Conservation (phyloP, 2,113 vertebrate species). For the Melanocharis versteri region DNA sequence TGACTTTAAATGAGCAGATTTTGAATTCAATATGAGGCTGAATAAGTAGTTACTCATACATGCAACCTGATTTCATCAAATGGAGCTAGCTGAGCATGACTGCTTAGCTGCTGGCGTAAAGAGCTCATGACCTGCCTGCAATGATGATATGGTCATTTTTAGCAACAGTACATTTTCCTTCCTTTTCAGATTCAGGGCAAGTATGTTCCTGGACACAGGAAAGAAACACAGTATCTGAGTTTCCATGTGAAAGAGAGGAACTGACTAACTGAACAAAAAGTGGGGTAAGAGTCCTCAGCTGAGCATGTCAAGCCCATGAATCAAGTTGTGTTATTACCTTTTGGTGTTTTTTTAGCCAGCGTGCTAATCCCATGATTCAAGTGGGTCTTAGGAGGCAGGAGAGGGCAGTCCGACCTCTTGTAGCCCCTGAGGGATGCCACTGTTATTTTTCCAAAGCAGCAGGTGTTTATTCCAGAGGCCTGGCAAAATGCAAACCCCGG, state of each 20-base stretch:
- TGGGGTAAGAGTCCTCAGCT: background rate
- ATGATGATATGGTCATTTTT: background rate
- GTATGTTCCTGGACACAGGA: background rate
- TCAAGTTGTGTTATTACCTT: background rate
- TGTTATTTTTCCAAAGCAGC: background rate
- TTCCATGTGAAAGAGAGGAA: background rate
- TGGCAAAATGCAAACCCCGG: background rate
- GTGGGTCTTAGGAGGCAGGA: background rate
- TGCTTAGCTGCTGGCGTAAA: background rate
- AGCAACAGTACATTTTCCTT: slow-evolving; percentile 16
- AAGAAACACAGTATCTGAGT: background rate
- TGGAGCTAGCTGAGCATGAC: slow-evolving; percentile 16
- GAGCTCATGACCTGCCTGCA: slow-evolving; percentile 33
- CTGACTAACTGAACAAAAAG: slow-evolving; percentile 4
- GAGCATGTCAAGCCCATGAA: background rate
- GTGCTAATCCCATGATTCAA: background rate
- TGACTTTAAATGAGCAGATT: slow-evolving; percentile 7
- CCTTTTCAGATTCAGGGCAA: background rate
- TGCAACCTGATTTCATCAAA: slow-evolving; percentile 37
- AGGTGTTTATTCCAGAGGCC: slow-evolving; percentile 12
- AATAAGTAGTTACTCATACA: slow-evolving; percentile 36
- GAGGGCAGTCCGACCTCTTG: background rate
- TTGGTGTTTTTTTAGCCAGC: background rate
- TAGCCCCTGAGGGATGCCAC: background rate
- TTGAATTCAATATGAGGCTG: background rate